Percentiles rank a stretch among this genome's conserved stretches.
Conservation (phyloP, 2,888 invertebrate species). For the Ptychoptera contaminata region DNA sequence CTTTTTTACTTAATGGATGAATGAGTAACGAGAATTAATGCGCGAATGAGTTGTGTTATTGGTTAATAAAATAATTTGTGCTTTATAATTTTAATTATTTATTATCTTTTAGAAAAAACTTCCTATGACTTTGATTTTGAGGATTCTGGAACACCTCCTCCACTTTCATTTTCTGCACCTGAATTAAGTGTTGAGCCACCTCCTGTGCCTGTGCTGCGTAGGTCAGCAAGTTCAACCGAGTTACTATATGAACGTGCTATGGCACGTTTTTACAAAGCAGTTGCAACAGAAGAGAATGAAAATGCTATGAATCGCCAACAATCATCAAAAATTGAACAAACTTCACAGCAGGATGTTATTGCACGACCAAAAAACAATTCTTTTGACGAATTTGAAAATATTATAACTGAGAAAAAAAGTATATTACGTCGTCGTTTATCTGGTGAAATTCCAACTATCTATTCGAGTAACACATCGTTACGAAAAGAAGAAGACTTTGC, state of each 20-base stretch:
- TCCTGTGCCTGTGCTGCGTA: slow-evolving; percentile 40
- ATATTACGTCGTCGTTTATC: slow-evolving; percentile 34
- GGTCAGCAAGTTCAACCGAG: slow-evolving; percentile 69
- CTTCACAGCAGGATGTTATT: slow-evolving; percentile 7
- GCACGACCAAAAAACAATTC: slow-evolving; percentile 36
- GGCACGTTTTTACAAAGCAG: slow-evolving; percentile 65
- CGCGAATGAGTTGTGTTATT: neutral
- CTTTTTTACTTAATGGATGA: too few relatives aligned
- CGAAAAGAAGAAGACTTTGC: neutral
- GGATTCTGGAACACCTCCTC: slow-evolving; percentile 56
- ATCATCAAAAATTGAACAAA: slow-evolving; percentile 5
- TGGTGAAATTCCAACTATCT: slow-evolving; percentile 27
- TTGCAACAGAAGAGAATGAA: slow-evolving; percentile 56
- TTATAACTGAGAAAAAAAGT: slow-evolving; percentile 32
- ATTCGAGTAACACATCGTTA: slow-evolving; percentile 17
- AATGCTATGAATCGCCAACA: slow-evolving; percentile 22
- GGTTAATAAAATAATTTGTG: neutral
- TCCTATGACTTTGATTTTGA: slow-evolving; percentile 48
- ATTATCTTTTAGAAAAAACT: slow-evolving; percentile 29
- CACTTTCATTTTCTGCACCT: slow-evolving; percentile 67
- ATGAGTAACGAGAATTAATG: too few relatives aligned
- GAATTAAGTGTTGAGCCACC: slow-evolving; percentile 52
- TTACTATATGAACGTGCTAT: slow-evolving; percentile 67
- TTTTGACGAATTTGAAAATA: slow-evolving; percentile 31
- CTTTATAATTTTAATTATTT: too few relatives aligned